A percentile compares a stretch with the other conserved stretches of the same genome.
These are phyloP conservation scores for Stigmatopora argus DNA, from an alignment of 2,113 vertebrate species.

Conservation along the genomic window DNA sequence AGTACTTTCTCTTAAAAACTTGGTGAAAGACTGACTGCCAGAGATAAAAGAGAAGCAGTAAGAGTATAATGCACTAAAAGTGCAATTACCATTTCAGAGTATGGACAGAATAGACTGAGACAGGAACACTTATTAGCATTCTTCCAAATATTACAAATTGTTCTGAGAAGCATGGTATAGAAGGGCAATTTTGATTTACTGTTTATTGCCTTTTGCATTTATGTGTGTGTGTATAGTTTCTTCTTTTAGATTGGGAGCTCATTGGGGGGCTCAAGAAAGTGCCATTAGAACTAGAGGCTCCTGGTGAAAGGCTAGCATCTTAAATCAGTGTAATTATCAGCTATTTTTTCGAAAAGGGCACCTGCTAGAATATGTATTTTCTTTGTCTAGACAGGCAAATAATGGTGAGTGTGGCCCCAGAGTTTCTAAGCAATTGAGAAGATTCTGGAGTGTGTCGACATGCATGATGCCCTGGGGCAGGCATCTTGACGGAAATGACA, in stretches of 20 bases:
- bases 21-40: constrained; percentile 27
- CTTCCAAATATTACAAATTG: constrained; percentile 39
- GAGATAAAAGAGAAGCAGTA: constrained; percentile 41
- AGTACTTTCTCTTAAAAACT: constrained; percentile 40
- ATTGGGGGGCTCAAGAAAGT: neutral
- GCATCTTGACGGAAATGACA: constrained; percentile 41
- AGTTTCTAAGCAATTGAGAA: neutral
- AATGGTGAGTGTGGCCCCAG: neutral
- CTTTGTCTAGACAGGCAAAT: constrained; percentile 4
- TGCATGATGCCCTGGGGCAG: constrained; percentile 8
- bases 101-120: constrained; percentile 19
- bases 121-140: constrained; percentile 23
- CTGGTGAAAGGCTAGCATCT: neutral
- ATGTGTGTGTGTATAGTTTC: neutral
- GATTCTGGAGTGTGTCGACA: constrained; percentile 3
- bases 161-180: neutral
- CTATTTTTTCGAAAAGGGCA: neutral
- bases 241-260: neutral
- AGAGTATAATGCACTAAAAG: constrained; percentile 36
- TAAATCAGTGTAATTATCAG: neutral
- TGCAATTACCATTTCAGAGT: constrained; percentile 34
- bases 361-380: neutral
- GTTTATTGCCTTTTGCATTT: neutral
- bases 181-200: neutral
- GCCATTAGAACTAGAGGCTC: neutral